These are phyloP conservation scores for Aleiodes leptofemur DNA, from an alignment of 2,888 invertebrate genomes.

Conservation along the genomic window DNA sequence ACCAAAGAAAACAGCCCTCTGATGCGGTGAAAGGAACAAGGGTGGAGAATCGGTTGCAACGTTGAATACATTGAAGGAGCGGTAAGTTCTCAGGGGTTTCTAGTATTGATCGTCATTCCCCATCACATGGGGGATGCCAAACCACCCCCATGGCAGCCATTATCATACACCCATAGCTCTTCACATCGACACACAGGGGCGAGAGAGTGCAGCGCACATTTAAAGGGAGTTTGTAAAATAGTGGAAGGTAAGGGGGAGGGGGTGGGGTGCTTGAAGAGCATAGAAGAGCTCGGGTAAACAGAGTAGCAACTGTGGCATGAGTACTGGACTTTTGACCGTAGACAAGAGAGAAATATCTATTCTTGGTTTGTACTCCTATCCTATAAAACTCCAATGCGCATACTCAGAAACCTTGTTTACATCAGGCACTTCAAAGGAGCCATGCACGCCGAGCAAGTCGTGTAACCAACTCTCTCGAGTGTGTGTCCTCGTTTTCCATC, in stretches of 20 bases:
- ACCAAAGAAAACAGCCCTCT: neutral
- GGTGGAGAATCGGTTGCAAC: neutral
- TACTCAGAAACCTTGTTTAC: constrained; percentile 60
- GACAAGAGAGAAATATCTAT: constrained; percentile 26
- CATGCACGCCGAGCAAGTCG: constrained; percentile 52
- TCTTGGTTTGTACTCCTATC: constrained; percentile 14
- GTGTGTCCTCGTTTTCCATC: constrained; percentile 25
- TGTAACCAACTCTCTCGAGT: constrained; percentile 13
- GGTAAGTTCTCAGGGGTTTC: neutral
- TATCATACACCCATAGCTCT: constrained; percentile 39
- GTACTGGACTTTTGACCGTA: constrained; percentile 45
- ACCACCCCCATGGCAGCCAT: constrained; percentile 59
- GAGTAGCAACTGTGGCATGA: constrained; percentile 35
- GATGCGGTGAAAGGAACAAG: constrained; percentile 2
- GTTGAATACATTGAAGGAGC: constrained; percentile 15
- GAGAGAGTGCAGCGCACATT: constrained; percentile 11
- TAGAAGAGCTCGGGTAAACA: constrained; percentile 8
- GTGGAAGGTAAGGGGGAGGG: neutral
- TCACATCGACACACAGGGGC: neutral
- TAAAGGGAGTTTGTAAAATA: constrained; percentile 9
- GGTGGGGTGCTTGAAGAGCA: neutral
- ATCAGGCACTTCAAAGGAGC: constrained; percentile 52
- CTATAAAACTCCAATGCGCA: constrained; percentile 51
- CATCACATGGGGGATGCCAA: constrained; percentile 66
- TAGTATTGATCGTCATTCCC: constrained; percentile 44